phyloP scores from a whole-genome alignment of 1,140 invertebrate species.

The Drosophila rufa region DNA sequence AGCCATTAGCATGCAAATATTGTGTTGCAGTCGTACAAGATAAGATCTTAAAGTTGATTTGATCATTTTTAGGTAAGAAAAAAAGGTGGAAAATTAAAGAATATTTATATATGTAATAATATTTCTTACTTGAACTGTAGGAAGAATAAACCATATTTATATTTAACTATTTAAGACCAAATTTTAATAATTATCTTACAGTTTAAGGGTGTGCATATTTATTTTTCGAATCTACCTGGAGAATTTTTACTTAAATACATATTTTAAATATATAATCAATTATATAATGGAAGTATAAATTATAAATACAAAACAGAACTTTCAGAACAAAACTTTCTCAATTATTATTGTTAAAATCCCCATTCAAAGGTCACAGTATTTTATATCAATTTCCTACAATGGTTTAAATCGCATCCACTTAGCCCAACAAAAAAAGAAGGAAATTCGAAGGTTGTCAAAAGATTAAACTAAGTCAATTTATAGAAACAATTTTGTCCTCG shows the following conservation, averaged over 20 bases:
- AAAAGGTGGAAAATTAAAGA: not conserved
- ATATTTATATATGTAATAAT: too few relatives aligned
- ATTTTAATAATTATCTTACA: too few relatives aligned
- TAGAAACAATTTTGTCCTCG: constrained; percentile 2
- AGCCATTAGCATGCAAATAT: constrained; percentile 61
- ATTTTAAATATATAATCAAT: not conserved
- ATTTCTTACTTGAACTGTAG: not conserved
- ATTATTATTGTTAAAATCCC: not conserved
- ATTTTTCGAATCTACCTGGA: not conserved
- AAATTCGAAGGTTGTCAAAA: constrained; percentile 12
- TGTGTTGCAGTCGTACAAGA: constrained; percentile 30
- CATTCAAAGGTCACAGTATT: not conserved
- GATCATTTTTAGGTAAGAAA: not conserved
- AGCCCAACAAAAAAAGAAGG: not conserved
- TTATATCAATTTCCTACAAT: not conserved
- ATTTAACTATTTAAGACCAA: too few relatives aligned
- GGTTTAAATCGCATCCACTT: not conserved
- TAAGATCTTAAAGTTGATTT: not conserved
- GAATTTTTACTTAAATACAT: not conserved
- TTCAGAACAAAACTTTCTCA: too few relatives aligned
- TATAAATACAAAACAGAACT: not conserved
- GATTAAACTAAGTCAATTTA: constrained; percentile 20
- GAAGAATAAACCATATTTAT: not conserved
- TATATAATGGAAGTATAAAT: not conserved
- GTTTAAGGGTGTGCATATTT: not conserved